Evolutionary conservation across 2,113 vertebrate species (phyloP), one percentile per base, ranked within the genome.

Genomic region (Amia ocellicauda): DNA sequence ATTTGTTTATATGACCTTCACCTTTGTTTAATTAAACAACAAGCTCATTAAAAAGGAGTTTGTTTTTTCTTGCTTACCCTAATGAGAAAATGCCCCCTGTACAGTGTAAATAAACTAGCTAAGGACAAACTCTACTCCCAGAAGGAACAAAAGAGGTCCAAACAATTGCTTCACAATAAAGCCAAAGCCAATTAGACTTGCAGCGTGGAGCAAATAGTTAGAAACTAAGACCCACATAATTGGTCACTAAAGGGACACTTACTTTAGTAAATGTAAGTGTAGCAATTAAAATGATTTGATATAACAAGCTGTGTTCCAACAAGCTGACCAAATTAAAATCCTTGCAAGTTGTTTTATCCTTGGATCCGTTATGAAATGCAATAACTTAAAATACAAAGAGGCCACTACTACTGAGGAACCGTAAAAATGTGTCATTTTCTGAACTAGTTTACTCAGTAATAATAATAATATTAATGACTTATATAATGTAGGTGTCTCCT

Each of bases 171-270:
- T 45, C n/a, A 10, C 67, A 67, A 69, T 67, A 51, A 49, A 28
- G 41, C 36, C 31, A 71, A 36, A 42, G 36, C 36, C 58, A 71
- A 77, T 74, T 56, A 74, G 56, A 71, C 31, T 36, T 36, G 5
- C 11, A 11, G 5, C 5, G 31, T 36, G 31, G 31, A 36, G 53
- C 20, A 64, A 20, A 51, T 23, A 27, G 26, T 41, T 52, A 5
- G 24, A 19, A 43, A 27, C 57, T 58, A 26, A 53, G 28, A 14
- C 41, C 45, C n/a, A 31, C 20, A 52, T 72, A 68, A 74, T 71
- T 71, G 50, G 62, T 23, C 65, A 66, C 62, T 45, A 27, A 41
- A 29, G 59, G 50, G 40, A 26, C 1, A 14, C 26, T 58, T 51
- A 17, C 16, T 16, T 19, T 31, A n/a, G 56, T 24, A 40, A 57